phyloP scores from a whole-genome alignment of 2,797 vertebrate genomes.

The Microctenopoma stevenorrisi region DNA sequence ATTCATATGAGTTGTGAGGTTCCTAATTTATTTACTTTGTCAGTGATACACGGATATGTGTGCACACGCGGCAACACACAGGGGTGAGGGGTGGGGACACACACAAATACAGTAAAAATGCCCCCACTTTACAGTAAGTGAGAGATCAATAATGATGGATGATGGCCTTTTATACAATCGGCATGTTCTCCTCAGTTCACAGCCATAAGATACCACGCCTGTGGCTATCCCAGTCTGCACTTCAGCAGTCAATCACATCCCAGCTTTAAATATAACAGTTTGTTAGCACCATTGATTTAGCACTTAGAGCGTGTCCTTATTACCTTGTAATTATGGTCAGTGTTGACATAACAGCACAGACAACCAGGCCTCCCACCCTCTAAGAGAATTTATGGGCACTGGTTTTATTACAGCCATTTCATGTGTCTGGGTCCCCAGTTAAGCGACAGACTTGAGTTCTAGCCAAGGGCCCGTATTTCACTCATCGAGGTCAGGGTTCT shows the following conservation, averaged over 20 bases:
- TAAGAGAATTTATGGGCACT: slow-evolving; percentile 84
- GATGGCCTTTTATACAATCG: slow-evolving; percentile 81
- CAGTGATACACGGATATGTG: slow-evolving; percentile 56
- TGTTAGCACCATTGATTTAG: slow-evolving; percentile 89
- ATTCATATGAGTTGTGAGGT: slow-evolving; percentile 87
- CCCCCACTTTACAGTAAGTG: slow-evolving; percentile 84
- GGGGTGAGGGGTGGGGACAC: not conserved
- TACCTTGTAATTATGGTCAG: slow-evolving; percentile 88
- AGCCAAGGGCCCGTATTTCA: slow-evolving; percentile 86
- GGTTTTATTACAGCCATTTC: slow-evolving; percentile 85
- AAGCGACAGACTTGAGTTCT: slow-evolving; percentile 81
- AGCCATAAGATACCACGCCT: slow-evolving; percentile 80
- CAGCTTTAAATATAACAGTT: slow-evolving; percentile 87
- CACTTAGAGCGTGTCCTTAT: slow-evolving; percentile 87
- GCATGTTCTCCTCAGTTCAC: slow-evolving; percentile 81
- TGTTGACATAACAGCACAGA: slow-evolving; percentile 87
- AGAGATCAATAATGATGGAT: slow-evolving; percentile 85
- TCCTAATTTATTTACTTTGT: slow-evolving; percentile 83
- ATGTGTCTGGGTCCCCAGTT: slow-evolving; percentile 81
- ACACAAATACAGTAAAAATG: slow-evolving; percentile 81
- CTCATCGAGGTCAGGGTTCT: slow-evolving; percentile 82
- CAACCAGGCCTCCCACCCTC: slow-evolving; percentile 79
- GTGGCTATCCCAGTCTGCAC: slow-evolving; percentile 80
- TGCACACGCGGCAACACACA: slow-evolving; percentile 42
- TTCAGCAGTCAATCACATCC: slow-evolving; percentile 83